Percentiles rank a stretch among this genome's conserved stretches.
phyloP scores from a whole-genome alignment of 2,888 invertebrate genomes.

The Anodontia alba region DNA sequence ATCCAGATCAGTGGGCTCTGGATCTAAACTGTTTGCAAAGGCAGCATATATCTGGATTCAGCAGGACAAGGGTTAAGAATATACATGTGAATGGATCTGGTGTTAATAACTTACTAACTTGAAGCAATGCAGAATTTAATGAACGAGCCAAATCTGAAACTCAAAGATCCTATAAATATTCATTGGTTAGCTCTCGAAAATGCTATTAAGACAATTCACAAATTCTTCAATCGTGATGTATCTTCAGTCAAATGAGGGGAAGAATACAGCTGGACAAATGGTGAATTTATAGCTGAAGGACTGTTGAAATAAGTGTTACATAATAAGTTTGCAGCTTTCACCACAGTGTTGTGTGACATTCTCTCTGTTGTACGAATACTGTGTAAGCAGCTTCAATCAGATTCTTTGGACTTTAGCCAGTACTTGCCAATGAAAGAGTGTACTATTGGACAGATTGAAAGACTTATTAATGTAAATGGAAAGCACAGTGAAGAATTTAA shows the following conservation, averaged over 20 bases:
- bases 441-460: constrained; percentile 21
- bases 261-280: constrained; percentile 22
- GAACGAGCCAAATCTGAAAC: constrained; percentile 25
- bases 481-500: constrained; percentile 11
- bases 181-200: constrained; percentile 21
- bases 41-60: too few relatives aligned
- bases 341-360: constrained; percentile 20
- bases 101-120: constrained; percentile 3
- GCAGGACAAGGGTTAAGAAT: too few relatives aligned
- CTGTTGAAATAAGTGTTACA: constrained; percentile 26
- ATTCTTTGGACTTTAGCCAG: constrained; percentile 28
- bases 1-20: too few relatives aligned
- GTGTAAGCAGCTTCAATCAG: constrained; percentile 23
- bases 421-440: not conserved
- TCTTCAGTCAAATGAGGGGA: constrained; percentile 26
- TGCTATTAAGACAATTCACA: constrained; percentile 23
- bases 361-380: constrained; percentile 4
- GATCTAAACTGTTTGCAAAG: too few relatives aligned
- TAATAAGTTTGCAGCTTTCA: constrained; percentile 31
- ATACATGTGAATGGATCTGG: constrained; percentile 23
- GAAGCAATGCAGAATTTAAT: constrained; percentile 32
- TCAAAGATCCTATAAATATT: constrained; percentile 35
- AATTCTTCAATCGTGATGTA: constrained; percentile 28
- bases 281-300: constrained; percentile 25
- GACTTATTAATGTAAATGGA: not conserved